A percentile compares a stretch with the other conserved stretches of the same genome.
phyloP scores from a whole-genome alignment of 2,113 vertebrate species.

The Grammatotria lemairii region DNA sequence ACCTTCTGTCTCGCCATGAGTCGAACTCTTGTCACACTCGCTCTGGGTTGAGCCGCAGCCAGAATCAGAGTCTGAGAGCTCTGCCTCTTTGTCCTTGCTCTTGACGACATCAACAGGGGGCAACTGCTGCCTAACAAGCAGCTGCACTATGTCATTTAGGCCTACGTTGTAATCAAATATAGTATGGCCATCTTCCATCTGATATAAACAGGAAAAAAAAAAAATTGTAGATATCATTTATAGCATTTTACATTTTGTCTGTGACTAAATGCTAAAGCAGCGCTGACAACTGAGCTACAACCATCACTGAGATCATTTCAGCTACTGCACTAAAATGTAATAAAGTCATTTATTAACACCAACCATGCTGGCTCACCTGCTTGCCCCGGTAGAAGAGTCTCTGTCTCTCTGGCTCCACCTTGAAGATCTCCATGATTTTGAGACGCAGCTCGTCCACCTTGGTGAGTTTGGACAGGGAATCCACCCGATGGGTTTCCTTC shows the following conservation, averaged over 20 bases:
- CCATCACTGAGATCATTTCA: background rate
- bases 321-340: background rate
- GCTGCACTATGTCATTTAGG: slow-evolving; percentile 90
- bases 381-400: slow-evolving; percentile 95
- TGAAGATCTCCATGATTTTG: slow-evolving; percentile 83
- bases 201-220: background rate
- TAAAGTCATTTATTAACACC: background rate
- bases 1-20: slow-evolving; percentile 75
- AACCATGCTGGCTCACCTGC: slow-evolving; percentile 72
- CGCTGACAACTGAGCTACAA: background rate
- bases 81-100: slow-evolving; percentile 81
- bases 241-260: background rate
- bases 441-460: slow-evolving; percentile 86
- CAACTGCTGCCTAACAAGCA: slow-evolving; percentile 79
- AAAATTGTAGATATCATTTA: background rate
- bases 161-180: slow-evolving; percentile 93
- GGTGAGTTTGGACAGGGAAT: slow-evolving; percentile 90
- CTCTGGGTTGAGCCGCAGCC: slow-evolving; percentile 90
- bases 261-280: background rate
- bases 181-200: slow-evolving; percentile 97
- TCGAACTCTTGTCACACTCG: slow-evolving; percentile 90
- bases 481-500: slow-evolving; percentile 83
- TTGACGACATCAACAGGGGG: slow-evolving; percentile 32
- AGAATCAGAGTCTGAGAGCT: slow-evolving; percentile 90
- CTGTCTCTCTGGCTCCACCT: slow-evolving; percentile 80